Evolutionary conservation across 2,113 vertebrate species (phyloP).

Genomic region (Mormoops blainvillei): DNA sequence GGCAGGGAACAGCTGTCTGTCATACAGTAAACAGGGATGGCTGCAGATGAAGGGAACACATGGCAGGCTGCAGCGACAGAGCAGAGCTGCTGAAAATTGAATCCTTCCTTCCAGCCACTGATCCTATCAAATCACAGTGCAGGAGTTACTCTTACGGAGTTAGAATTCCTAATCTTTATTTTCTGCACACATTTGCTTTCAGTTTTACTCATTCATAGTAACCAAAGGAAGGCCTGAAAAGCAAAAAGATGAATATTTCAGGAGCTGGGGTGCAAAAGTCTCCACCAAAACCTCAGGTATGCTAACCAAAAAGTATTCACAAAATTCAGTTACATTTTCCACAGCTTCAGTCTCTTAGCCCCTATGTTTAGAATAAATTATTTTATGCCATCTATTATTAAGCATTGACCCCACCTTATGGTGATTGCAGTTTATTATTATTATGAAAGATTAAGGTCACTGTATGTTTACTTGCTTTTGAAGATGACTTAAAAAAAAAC

Average conservation of each 20-base stretch:
- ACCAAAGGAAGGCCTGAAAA: background rate
- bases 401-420: background rate
- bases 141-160: background rate
- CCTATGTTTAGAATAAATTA: background rate
- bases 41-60: constrained; percentile 39
- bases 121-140: background rate
- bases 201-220: background rate
- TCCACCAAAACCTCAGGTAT: background rate
- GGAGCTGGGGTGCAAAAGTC: background rate
- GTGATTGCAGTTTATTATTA: background rate
- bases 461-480: background rate
- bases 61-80: background rate
- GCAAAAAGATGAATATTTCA: background rate
- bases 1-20: constrained; percentile 47
- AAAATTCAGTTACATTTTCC: background rate
- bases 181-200: background rate
- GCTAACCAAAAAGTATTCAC: background rate
- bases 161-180: background rate
- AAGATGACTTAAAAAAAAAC: background rate
- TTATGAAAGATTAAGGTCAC: background rate
- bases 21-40: constrained; percentile 5
- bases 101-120: constrained; percentile 40
- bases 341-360: background rate
- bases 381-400: background rate
- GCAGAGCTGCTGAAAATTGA: constrained; percentile 35